Evolutionary conservation across 2,888 invertebrate genomes (phyloP), one percentile per base, ranked within the genome.

Genomic region (Drosophila anomelani): DNA sequence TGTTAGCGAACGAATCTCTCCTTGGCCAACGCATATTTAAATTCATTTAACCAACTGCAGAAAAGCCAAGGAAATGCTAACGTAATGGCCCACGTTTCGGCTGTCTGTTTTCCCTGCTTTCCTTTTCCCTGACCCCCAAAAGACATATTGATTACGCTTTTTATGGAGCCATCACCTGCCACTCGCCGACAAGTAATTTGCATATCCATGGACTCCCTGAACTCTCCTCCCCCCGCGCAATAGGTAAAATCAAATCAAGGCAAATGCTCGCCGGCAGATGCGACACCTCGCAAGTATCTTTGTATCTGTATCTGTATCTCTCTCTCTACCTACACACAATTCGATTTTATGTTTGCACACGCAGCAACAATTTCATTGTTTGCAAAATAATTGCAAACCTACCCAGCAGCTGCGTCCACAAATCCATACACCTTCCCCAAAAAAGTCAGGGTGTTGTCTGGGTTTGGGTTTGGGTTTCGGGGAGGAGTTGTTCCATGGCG

Each of bases 351-450:
- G 85, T 86, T 87, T 86, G 85, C 80, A 85, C 85, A 84, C 86
- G 82, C 81, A 89, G 83, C 83, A 89, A 87, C 87, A 90, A 90
- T 91, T 90, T 88, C 90, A 91, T 91, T 91, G 91, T 91, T 86
- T 90, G 90, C 90, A 86, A 90, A 91, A 91, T 91, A 91, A 91
- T 91, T 91, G 91, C 90, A 89, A 84, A 84, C 85, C 87, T 82
- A 83, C 54, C 74, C 85, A 81, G 75, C 91, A 91, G 91, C 90
- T 91, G 91, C 77, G 90, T 69, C 85, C 76, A 55, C 70, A 61
- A 62, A 69, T 69, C 55, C 63, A 41, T 56, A 36, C 49, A 62
- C 36, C 56, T 56, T 36, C 66, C 10, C 29, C 29, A 29, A 29
- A 29, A 29, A 29, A 29, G 29, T 29, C 29, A 4, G 26, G 26